Conservation (phyloP, 2,113 vertebrate species). For the Emberiza fucata region DNA sequence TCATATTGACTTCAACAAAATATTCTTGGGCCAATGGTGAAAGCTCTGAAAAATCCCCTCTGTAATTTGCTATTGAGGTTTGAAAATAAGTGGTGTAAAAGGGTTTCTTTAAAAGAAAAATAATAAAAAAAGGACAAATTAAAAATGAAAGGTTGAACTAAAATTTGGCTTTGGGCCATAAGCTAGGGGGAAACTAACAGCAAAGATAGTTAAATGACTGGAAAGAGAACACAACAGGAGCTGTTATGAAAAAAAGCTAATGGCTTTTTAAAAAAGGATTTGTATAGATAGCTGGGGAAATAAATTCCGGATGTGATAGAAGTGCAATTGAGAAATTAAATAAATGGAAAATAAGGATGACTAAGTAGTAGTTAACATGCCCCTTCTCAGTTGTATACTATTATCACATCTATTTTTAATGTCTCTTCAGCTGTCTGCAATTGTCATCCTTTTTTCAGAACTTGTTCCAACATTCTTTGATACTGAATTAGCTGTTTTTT, state of each 20-base stretch:
- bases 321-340: conserved; percentile 64
- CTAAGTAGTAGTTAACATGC: conserved; percentile 67
- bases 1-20: conserved; percentile 39
- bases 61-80: conserved; percentile 22
- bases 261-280: conserved; percentile 44
- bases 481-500: conserved; percentile 50
- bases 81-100: conserved; percentile 38
- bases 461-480: conserved; percentile 49
- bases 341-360: conserved; percentile 66
- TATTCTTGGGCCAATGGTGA: conserved; percentile 1
- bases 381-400: conserved; percentile 63
- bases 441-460: conserved; percentile 50
- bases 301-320: conserved; percentile 42
- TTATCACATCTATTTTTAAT: conserved; percentile 66
- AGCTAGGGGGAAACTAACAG: conserved; percentile 44
- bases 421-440: conserved; percentile 51
- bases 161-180: conserved; percentile 51
- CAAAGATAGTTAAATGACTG: conserved; percentile 51
- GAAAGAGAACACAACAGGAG: conserved; percentile 53
- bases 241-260: conserved; percentile 2
- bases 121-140: background rate
- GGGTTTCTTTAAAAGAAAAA: background rate
- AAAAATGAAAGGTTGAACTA: conserved; percentile 48
- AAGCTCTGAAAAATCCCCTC: background rate
- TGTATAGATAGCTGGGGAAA: conserved; percentile 53